These are phyloP conservation scores for Eupithecia centaureata DNA, from an alignment of 2,888 invertebrate species.

Conservation along the genomic window DNA sequence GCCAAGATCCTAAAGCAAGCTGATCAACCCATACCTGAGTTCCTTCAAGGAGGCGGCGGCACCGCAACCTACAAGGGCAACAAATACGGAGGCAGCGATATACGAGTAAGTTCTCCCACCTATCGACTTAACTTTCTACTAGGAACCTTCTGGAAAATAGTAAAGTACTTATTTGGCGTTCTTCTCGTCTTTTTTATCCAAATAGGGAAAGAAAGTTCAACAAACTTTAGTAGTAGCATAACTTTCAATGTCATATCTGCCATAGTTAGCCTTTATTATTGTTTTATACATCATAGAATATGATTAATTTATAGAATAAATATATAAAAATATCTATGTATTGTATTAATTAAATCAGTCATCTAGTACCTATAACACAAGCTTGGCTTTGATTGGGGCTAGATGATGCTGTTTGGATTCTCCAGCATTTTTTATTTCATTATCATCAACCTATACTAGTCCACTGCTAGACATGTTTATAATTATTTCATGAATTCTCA, in stretches of 20 bases:
- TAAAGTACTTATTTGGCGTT: neutral
- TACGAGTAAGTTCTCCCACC: constrained; percentile 80
- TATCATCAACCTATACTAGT: no score
- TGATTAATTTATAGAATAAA: no score
- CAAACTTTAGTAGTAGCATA: neutral
- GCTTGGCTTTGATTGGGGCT: no score
- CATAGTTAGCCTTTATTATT: neutral
- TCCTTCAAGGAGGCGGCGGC: constrained; percentile 82
- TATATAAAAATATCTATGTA: no score
- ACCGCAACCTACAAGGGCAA: constrained; percentile 77
- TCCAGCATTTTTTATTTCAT: no score
- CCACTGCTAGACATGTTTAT: no score
- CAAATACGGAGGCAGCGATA: constrained; percentile 89
- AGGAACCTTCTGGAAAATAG: neutral
- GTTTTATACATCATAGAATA: neutral
- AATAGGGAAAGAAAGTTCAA: neutral
- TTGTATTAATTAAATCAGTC: no score
- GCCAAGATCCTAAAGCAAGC: constrained; percentile 91
- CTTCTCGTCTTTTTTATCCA: neutral
- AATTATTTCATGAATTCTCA: neutral
- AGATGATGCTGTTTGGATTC: no score
- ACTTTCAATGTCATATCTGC: neutral
- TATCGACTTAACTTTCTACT: neutral
- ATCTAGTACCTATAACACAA: no score
- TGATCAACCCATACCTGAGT: constrained; percentile 91